Evolutionary conservation across 2,888 invertebrate species (phyloP).

Genomic region (Boloria selene): DNA sequence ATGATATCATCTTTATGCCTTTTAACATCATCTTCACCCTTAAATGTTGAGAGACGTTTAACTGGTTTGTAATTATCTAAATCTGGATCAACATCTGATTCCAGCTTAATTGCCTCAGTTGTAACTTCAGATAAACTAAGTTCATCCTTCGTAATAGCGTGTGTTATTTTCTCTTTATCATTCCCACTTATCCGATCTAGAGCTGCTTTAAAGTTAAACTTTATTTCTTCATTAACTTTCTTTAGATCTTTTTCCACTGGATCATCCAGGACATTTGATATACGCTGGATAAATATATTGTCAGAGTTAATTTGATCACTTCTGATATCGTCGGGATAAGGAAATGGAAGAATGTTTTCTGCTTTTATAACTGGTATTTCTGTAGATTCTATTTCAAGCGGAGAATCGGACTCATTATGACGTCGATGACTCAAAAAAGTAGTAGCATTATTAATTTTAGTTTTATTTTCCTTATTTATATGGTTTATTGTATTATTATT

Average conservation of each 20-base stretch:
- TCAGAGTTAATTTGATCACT: slow-evolving; percentile 22
- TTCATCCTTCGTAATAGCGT: slow-evolving; percentile 3
- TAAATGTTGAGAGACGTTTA: slow-evolving; percentile 29
- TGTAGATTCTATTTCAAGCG: slow-evolving; percentile 29
- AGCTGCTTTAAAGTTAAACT: slow-evolving; percentile 67
- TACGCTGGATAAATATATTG: slow-evolving; percentile 41
- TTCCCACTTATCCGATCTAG: slow-evolving; percentile 63
- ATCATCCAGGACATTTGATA: slow-evolving; percentile 43
- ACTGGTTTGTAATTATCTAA: slow-evolving; percentile 19
- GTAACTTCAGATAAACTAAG: slow-evolving; percentile 21
- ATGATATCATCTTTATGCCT: not conserved
- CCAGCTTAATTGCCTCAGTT: not conserved
- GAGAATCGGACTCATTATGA: not conserved
- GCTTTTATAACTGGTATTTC: slow-evolving; percentile 59
- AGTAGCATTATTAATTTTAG: slow-evolving; percentile 5
- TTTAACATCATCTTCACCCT: slow-evolving; percentile 21
- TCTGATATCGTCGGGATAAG: slow-evolving; percentile 59
- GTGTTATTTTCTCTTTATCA: slow-evolving; percentile 42
- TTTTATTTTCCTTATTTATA: slow-evolving; percentile 35
- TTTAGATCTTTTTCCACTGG: slow-evolving; percentile 63
- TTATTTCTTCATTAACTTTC: slow-evolving; percentile 67
- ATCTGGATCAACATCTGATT: slow-evolving; percentile 16
- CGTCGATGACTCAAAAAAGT: not conserved
- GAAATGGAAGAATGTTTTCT: slow-evolving; percentile 60
- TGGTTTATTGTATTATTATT: slow-evolving; percentile 49